Base-by-base conservation (phyloP, 2,888 invertebrate genomes). In the Drosophila limbata region DNA sequence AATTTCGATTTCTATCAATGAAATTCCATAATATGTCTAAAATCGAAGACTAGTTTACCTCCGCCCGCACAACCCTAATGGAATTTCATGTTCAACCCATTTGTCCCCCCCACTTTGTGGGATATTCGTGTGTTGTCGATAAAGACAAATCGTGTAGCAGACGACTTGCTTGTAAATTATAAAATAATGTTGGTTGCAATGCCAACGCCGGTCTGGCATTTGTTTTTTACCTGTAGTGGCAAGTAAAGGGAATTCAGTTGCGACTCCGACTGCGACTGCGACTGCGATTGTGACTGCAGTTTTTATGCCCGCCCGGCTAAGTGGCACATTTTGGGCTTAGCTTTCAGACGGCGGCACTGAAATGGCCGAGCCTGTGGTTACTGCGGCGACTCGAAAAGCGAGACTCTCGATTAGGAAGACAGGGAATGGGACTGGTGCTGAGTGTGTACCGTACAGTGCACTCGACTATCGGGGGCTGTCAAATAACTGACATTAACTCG, bases 151-250 rank as follows among this genome's bases (percentile, higher is more conserved):
- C 79, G 88, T 87, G 89, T 81, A 65, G 75, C 68, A 71, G 74
- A 69, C 79, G 53, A 82, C 86, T 76, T 73, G 83, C 89, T 89
- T 85, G 77, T 79, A 82, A 85, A 84, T 88, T 84, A 84, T 89
- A 88, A 88, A 84, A 89, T 89, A 88, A 85, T 85, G 90, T 70
- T 79, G 73, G 86, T 78, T 88, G 88, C 84, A 88, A 77, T 86
- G 70, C 88, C 86, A 76, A 75, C 80, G 80, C 63, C 65, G 56
- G 68, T 64, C 70, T 65, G 69, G 40, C 35, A 52, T 86, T 61
- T 62, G 56, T 80, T 69, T 64, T 64, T 64, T 42, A 25, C 48
- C 31, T 19, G 33, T 35, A 39, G 69, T 35, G 35, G 40, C 5
- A 47, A 21, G 39, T 4, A 13, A 10, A 11, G 13, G 33, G 13